Percentiles rank a stretch among this genome's conserved stretches.
These are phyloP conservation scores for Verasper variegatus DNA, from an alignment of 2,113 vertebrate genomes.

Conservation along the genomic window DNA sequence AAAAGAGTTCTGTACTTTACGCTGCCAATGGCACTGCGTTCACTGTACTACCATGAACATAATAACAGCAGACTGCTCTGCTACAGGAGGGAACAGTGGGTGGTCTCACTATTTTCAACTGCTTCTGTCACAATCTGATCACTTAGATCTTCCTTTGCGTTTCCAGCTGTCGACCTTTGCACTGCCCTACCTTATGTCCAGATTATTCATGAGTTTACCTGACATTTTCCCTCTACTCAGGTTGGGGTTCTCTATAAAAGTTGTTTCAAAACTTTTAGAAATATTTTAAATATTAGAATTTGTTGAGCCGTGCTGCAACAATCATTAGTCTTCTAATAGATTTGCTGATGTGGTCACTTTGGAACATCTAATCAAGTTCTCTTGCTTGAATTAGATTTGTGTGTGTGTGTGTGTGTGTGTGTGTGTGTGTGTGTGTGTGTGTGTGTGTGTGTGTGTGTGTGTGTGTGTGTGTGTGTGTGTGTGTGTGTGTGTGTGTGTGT, in stretches of 20 bases:
- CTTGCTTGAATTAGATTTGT: background rate
- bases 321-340: background rate
- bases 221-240: background rate
- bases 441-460: no score
- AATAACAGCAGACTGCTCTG: slow-evolving; percentile 2
- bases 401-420: no score
- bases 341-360: background rate
- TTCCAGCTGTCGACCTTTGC: background rate
- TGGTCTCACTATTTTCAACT: slow-evolving; percentile 23
- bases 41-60: background rate
- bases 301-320: background rate
- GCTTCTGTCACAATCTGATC: slow-evolving; percentile 6
- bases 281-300: background rate
- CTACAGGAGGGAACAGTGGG: slow-evolving; percentile 14
- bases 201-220: background rate
- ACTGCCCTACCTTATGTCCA: background rate
- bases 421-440: no score
- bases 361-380: background rate
- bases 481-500: no score
- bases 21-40: background rate
- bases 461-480: no score
- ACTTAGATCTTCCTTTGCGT: background rate
- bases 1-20: background rate
- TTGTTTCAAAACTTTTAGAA: background rate
- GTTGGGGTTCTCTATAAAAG: background rate